Percentiles rank a stretch among this genome's conserved stretches.
phyloP scores from a whole-genome alignment of 2,888 invertebrate species.

The Oxycera nigricornis region DNA sequence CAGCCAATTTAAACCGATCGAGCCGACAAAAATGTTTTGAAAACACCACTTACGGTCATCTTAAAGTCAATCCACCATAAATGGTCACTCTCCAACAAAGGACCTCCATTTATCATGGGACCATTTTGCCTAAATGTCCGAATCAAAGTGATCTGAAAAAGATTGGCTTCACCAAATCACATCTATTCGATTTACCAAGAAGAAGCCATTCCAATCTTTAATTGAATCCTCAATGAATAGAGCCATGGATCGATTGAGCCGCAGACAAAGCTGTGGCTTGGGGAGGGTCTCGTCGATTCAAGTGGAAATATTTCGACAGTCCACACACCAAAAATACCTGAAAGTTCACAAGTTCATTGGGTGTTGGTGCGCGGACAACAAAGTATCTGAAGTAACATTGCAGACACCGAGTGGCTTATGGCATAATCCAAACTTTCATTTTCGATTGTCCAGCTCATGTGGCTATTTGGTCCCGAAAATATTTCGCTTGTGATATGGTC shows the following conservation, averaged over 20 bases:
- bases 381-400: neutral
- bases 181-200: neutral
- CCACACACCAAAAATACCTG: neutral
- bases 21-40: neutral
- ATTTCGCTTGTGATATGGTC: neutral
- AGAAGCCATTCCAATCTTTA: neutral
- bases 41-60: neutral
- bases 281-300: constrained; percentile 16
- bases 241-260: neutral
- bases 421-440: constrained; percentile 39
- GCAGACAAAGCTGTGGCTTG: neutral
- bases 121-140: neutral
- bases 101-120: neutral
- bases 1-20: neutral
- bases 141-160: neutral
- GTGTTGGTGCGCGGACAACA: neutral
- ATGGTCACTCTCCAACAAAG: neutral
- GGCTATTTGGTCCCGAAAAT: neutral
- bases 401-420: constrained; percentile 30
- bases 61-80: neutral
- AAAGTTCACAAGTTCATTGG: constrained; percentile 33
- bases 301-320: constrained; percentile 14
- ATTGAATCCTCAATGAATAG: neutral
- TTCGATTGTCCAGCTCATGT: neutral
- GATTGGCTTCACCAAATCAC: constrained; percentile 5